Evolutionary conservation across 1,140 invertebrate genomes (phyloP), one percentile per base, ranked within the genome.

Genomic region (Cherax quadricarinatus): DNA sequence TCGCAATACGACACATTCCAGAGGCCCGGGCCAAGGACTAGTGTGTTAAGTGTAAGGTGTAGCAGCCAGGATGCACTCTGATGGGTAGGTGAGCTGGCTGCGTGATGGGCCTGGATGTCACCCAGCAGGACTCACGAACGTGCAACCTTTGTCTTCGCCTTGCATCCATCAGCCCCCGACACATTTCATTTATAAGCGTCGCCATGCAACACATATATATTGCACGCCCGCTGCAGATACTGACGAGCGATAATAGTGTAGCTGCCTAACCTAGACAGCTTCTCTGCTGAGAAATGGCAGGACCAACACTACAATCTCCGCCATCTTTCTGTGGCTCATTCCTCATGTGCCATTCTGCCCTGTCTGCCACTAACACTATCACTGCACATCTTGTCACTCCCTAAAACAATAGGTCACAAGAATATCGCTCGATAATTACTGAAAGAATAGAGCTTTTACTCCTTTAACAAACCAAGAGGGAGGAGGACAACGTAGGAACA

Each of bases 101-200:
- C 89, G 84, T 91, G 89, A 91, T 84, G 84, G 30, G 57, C 75
- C 89, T 21, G 60, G 89, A 80, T 86, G 89, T 91, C 70, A 83
- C 89, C 84, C 89, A 91, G 89, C 89, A 53, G 89, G 89, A 91
- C 89, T 91, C 89, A 91, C 89, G 89, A 84, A 78, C 89, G 75
- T 62, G 84, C 89, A 78, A 86, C 70, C 89, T 86, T 91, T 91
- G 88, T 91, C 83, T 91, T 75, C 30, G 51, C 83, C 83, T 30
- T 73, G 89, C 89, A 91, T 91, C 89, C 89, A 91, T 91, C 89
- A 91, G 57, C 30, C 83, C 75, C 14, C 18, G 89, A 91, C 89
- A 91, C 89, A 91, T 86, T 91, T 91, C 89, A 91, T 91, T 91
- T 91, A 91, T 91, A 91, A 70, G 89, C 89, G 89, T 91, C 89